A percentile compares a stretch with the other conserved stretches of the same genome.
Evolutionary conservation across 2,113 vertebrate genomes (phyloP).

Genomic region (Cyprinus carpio): DNA sequence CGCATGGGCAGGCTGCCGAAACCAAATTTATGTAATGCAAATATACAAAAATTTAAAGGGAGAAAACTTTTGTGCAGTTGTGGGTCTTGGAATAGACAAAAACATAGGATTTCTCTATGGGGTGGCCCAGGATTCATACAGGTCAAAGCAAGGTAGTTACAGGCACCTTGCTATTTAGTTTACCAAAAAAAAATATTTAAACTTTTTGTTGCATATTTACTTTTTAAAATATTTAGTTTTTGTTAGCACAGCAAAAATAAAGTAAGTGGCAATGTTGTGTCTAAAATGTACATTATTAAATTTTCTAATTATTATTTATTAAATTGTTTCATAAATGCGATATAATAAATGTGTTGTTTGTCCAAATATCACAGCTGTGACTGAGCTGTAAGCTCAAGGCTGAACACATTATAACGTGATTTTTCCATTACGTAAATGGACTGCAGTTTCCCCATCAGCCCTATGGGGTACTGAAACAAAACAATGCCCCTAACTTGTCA

Average conservation of each 20-base stretch:
- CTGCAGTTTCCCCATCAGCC: constrained; percentile 40
- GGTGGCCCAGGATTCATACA: neutral
- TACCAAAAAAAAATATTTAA: neutral
- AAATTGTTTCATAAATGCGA: neutral
- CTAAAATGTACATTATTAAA: neutral
- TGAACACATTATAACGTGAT: neutral
- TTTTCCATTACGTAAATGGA: neutral
- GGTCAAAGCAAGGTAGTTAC: neutral
- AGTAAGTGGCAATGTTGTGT: neutral
- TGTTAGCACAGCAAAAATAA: neutral
- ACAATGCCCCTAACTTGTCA: constrained; percentile 2
- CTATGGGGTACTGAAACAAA: constrained; percentile 24
- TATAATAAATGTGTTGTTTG: neutral
- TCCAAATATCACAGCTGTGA: neutral
- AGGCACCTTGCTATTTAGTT: neutral
- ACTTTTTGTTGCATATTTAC: neutral
- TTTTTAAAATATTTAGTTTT: neutral
- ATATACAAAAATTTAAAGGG: neutral
- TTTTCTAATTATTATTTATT: neutral
- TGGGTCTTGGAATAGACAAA: neutral
- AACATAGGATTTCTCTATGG: neutral
- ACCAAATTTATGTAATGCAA: neutral
- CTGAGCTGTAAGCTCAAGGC: neutral
- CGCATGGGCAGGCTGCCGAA: neutral
- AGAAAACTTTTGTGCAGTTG: neutral